Evolutionary conservation across 2,113 vertebrate genomes (phyloP).

Genomic region (Rhizomys pruinosus): DNA sequence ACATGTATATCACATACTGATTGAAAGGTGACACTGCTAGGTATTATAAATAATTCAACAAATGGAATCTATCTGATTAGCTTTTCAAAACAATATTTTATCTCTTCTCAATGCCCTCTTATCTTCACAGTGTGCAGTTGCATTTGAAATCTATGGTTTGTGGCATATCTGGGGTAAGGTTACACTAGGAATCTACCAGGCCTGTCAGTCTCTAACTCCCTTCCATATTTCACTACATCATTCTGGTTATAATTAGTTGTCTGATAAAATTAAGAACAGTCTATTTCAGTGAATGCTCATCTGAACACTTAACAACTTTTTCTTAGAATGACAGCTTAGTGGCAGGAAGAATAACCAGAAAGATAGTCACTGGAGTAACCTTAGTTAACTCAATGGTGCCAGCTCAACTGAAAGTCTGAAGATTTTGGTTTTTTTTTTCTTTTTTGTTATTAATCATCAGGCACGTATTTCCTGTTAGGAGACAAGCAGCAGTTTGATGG

Average conservation of each 20-base stretch:
- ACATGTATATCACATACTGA: constrained; percentile 28
- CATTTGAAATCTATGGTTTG: constrained; percentile 78
- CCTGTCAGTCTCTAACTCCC: constrained; percentile 80
- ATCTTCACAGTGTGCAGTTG: background rate
- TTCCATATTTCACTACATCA: constrained; percentile 74
- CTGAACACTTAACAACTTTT: constrained; percentile 64
- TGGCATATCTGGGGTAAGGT: constrained; percentile 84
- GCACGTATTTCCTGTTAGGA: background rate
- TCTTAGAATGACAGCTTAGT: constrained; percentile 12
- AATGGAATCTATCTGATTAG: constrained; percentile 8
- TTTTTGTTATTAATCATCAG: background rate
- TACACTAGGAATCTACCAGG: constrained; percentile 72
- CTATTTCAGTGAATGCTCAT: constrained; percentile 68
- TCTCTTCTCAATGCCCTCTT: background rate
- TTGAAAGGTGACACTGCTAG: constrained; percentile 39
- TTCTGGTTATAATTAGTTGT: constrained; percentile 81
- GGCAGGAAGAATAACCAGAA: constrained; percentile 61
- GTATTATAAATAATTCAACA: constrained; percentile 67
- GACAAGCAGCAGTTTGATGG: background rate
- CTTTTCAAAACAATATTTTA: constrained; percentile 53
- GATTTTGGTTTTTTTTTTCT: background rate
- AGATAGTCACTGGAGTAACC: background rate
- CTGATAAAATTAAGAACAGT: constrained; percentile 83
- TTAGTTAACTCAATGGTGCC: constrained; percentile 36
- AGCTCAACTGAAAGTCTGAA: background rate